Percentiles rank a stretch among this genome's conserved stretches.
These are phyloP conservation scores for Solenopsis fugax DNA, from an alignment of 1,140 invertebrate genomes.

Conservation along the genomic window DNA sequence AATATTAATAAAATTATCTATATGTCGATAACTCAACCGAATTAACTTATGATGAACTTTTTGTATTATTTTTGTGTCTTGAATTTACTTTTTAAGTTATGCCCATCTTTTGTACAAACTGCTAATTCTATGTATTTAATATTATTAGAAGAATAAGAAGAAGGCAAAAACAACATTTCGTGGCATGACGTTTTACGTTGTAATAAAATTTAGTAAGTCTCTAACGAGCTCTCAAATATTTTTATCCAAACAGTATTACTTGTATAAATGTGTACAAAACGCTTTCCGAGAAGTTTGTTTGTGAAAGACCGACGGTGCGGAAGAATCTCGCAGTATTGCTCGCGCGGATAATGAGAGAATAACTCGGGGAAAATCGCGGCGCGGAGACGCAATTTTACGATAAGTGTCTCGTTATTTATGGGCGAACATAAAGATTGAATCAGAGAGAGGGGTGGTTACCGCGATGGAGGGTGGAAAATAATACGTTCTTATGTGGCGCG, in stretches of 20 bases:
- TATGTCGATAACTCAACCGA: too few relatives aligned
- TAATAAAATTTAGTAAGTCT: background rate
- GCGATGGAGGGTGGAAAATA: conserved; percentile 1
- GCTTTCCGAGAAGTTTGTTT: conserved; percentile 8
- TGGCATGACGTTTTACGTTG: background rate
- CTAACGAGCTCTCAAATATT: conserved; percentile 5
- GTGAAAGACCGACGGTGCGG: background rate
- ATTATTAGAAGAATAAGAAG: background rate
- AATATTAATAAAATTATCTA: too few relatives aligned
- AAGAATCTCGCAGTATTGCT: conserved; percentile 17
- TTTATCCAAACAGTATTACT: background rate
- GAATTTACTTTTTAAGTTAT: too few relatives aligned
- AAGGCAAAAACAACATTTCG: background rate
- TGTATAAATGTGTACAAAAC: background rate
- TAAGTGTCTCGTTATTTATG: conserved; percentile 60
- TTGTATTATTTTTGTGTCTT: too few relatives aligned
- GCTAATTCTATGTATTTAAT: background rate
- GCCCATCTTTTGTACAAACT: background rate
- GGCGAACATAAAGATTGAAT: conserved; percentile 53
- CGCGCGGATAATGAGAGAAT: conserved; percentile 29
- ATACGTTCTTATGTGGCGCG: background rate
- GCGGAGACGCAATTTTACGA: conserved; percentile 45
- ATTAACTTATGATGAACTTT: too few relatives aligned
- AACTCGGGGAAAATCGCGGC: conserved; percentile 38
- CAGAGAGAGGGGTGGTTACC: background rate